Conservation (phyloP, 2,113 vertebrate species). For the Osmerus mordax region DNA sequence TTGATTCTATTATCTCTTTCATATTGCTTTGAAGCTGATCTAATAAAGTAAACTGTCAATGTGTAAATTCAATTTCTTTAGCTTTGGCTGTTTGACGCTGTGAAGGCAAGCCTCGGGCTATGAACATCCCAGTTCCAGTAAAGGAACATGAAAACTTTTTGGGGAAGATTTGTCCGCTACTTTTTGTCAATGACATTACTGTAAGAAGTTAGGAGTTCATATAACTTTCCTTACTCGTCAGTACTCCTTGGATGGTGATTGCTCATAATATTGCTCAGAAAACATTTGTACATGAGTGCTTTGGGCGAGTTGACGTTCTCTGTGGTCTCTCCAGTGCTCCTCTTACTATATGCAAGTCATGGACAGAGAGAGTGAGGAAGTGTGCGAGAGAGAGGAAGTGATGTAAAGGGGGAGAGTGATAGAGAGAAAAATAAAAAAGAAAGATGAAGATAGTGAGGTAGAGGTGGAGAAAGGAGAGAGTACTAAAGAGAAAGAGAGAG, state of each 20-base stretch:
- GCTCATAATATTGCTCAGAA: background rate
- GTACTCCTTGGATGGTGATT: background rate
- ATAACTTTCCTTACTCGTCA: background rate
- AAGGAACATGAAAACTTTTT: no score
- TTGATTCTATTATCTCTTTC: conserved; percentile 6
- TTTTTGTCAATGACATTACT: background rate
- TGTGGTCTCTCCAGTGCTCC: background rate
- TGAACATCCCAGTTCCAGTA: no score
- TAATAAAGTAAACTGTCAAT: conserved; percentile 1
- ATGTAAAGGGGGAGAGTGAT: background rate
- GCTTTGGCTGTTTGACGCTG: background rate
- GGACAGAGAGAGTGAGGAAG: background rate
- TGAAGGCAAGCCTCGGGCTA: no score
- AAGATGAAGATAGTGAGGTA: no score
- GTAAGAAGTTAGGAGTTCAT: background rate
- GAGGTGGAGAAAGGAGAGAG: background rate
- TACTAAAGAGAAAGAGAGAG: background rate
- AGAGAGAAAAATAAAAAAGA: background rate
- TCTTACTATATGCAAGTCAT: background rate
- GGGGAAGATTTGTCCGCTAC: no score
- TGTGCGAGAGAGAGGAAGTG: background rate
- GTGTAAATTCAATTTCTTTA: background rate
- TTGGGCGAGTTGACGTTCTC: background rate
- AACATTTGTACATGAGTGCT: background rate
- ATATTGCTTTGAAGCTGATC: conserved; percentile 7